Evolutionary conservation across 2,797 vertebrate species (phyloP).

Genomic region (Rhinoraja longicauda): DNA sequence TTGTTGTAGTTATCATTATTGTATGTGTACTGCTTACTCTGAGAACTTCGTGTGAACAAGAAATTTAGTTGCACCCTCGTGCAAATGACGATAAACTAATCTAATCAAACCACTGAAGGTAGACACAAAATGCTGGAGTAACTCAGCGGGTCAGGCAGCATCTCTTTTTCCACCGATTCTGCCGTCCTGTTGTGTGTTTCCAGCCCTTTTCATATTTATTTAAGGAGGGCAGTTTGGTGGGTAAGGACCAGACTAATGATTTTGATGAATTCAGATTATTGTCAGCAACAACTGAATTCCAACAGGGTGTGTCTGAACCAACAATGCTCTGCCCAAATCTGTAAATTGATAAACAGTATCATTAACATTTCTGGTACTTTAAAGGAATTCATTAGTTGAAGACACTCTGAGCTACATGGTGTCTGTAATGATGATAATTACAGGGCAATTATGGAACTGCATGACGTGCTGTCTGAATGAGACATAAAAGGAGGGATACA

Average conservation of each 20-base stretch:
- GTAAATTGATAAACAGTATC: neutral
- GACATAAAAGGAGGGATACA: neutral
- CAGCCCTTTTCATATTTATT: too few species aligned
- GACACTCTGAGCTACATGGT: neutral
- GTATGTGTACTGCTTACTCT: too few species aligned
- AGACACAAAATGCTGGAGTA: too few species aligned
- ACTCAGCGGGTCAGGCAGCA: too few species aligned
- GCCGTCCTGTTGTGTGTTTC: too few species aligned
- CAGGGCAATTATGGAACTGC: neutral
- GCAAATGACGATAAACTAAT: too few species aligned
- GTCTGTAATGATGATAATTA: slow-evolving; percentile 30
- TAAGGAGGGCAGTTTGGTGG: too few species aligned
- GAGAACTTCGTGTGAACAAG: too few species aligned
- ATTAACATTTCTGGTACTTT: slow-evolving; percentile 18
- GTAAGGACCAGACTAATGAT: neutral
- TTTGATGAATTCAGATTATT: neutral
- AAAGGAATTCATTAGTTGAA: neutral
- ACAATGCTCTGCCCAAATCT: neutral
- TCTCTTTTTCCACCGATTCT: too few species aligned
- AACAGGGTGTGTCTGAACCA: neutral
- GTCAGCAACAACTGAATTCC: neutral
- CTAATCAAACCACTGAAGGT: too few species aligned
- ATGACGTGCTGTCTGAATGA: slow-evolving; percentile 2
- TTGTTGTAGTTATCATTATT: too few species aligned
- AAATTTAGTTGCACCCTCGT: too few species aligned